These are phyloP conservation scores for Drosophila tani DNA, from an alignment of 1,140 invertebrate species.

Conservation along the genomic window DNA sequence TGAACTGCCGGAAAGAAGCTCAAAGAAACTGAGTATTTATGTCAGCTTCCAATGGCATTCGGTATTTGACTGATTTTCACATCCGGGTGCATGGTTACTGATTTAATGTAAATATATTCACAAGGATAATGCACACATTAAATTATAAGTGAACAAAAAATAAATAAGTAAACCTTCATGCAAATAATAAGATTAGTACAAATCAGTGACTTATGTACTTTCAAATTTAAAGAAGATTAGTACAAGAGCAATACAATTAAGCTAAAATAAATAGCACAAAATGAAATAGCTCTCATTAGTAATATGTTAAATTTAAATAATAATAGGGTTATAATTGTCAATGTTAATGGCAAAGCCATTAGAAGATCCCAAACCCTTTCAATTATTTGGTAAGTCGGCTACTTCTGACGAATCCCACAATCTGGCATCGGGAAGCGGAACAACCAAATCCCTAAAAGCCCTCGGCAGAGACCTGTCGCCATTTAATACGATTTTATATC, in stretches of 20 bases:
- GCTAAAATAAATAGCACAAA: too few relatives aligned
- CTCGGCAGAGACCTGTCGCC: conserved; percentile 39
- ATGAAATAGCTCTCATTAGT: too few relatives aligned
- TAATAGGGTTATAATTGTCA: background rate
- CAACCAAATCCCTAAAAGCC: conserved; percentile 30
- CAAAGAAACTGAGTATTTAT: background rate
- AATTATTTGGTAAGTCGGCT: background rate
- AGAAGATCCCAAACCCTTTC: background rate
- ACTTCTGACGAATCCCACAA: conserved; percentile 30
- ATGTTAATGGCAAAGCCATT: background rate
- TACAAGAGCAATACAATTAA: background rate
- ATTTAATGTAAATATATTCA: background rate
- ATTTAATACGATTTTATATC: conserved; percentile 63
- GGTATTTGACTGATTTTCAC: conserved; percentile 4
- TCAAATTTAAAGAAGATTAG: background rate
- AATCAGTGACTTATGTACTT: background rate
- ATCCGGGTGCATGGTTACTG: background rate
- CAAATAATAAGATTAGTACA: background rate
- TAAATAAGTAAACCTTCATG: background rate
- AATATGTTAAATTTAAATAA: too few relatives aligned
- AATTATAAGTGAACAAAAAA: background rate
- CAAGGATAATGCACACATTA: background rate
- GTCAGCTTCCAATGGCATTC: background rate
- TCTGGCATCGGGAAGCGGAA: conserved; percentile 35
- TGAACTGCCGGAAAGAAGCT: conserved; percentile 20